phyloP scores from a whole-genome alignment of 2,888 invertebrate species.

The Pachliopta kotzebuea region DNA sequence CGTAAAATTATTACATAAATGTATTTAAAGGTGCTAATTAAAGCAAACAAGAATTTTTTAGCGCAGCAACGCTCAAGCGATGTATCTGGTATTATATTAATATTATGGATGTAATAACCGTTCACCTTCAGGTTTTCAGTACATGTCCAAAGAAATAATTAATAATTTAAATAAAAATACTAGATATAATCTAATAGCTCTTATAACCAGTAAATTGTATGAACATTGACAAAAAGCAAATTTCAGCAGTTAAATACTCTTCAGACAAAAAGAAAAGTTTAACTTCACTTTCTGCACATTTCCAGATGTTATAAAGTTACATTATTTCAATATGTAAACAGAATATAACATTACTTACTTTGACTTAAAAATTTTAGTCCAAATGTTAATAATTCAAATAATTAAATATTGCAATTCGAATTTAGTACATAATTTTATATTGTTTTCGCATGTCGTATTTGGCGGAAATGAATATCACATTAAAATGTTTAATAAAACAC shows the following conservation, averaged over 20 bases:
- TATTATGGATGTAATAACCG: too few species aligned
- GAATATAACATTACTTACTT: conserved; percentile 4
- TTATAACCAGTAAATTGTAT: background rate
- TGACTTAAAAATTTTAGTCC: conserved; percentile 2
- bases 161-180: background rate
- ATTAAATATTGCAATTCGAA: background rate
- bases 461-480: background rate
- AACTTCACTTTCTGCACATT: too few species aligned
- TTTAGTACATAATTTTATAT: background rate
- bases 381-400: background rate
- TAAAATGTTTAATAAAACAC: conserved; percentile 14
- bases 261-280: too few species aligned
- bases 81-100: too few species aligned
- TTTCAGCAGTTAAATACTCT: background rate
- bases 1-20: too few species aligned
- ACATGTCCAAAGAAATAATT: background rate
- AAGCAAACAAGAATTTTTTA: too few species aligned
- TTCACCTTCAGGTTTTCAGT: background rate
- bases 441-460: background rate
- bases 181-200: background rate
- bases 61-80: too few species aligned
- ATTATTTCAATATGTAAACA: too few species aligned
- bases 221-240: background rate
- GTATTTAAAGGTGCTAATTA: too few species aligned
- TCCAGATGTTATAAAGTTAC: background rate